Conservation (phyloP, 1,140 invertebrate genomes). For the Aethina tumida region DNA sequence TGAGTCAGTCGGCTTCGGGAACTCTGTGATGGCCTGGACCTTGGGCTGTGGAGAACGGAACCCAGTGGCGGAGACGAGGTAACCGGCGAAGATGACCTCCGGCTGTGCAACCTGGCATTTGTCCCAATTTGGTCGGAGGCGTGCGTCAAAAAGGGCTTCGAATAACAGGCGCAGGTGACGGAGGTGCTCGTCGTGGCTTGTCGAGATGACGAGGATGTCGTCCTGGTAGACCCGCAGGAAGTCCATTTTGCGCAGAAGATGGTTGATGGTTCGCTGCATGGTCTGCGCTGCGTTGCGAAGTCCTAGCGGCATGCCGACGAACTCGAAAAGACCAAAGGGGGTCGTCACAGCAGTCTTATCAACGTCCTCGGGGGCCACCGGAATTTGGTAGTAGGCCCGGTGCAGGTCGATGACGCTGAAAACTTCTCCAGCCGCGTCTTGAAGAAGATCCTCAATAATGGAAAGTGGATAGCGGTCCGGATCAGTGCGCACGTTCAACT, state of each 20-base stretch:
- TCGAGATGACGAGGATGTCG: conserved; percentile 33
- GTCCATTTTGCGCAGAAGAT: conserved; percentile 30
- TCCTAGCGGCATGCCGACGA: conserved; percentile 24
- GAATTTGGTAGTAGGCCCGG: conserved; percentile 40
- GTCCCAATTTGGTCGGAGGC: conserved; percentile 23
- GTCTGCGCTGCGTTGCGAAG: conserved; percentile 32
- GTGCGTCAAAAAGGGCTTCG: conserved; percentile 18
- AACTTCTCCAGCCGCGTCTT: conserved; percentile 28
- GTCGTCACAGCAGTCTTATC: conserved; percentile 34
- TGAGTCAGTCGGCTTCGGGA: conserved; percentile 13
- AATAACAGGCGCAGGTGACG: conserved; percentile 21
- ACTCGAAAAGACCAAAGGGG: conserved; percentile 33
- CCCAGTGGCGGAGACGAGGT: conserved; percentile 20
- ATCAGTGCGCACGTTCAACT: conserved; percentile 35
- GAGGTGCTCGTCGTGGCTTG: conserved; percentile 20
- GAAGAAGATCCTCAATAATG: conserved; percentile 29
- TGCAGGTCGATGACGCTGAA: conserved; percentile 39
- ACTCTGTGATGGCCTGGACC: conserved; percentile 20
- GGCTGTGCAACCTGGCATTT: conserved; percentile 25
- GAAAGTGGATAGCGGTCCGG: conserved; percentile 30
- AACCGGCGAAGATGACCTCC: conserved; percentile 28
- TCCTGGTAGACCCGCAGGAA: conserved; percentile 32
- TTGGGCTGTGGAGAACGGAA: conserved; percentile 26
- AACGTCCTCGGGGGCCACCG: conserved; percentile 29
- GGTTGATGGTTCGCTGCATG: conserved; percentile 43